phyloP scores from a whole-genome alignment of 2,797 vertebrate genomes.

The Rhinogobio ventralis region DNA sequence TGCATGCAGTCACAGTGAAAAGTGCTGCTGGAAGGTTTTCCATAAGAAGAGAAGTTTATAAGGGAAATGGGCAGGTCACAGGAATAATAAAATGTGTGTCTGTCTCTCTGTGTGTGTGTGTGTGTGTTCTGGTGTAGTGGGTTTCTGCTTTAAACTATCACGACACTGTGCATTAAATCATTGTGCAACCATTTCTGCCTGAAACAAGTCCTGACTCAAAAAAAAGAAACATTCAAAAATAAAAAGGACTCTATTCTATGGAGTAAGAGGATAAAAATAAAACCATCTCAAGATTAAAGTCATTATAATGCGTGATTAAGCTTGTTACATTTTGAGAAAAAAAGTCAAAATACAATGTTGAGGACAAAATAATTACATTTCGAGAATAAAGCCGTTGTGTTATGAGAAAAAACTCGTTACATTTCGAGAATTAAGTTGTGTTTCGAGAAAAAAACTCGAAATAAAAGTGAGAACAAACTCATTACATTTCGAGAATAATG shows the following conservation, averaged over 20 bases:
- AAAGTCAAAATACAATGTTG: no score
- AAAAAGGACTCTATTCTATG: neutral
- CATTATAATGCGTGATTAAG: no score
- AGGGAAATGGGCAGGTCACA: neutral
- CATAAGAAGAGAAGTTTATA: conserved; percentile 14
- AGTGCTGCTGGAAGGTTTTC: conserved; percentile 13
- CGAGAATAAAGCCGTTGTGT: no score
- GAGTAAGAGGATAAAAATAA: no score
- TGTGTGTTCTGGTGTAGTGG: neutral
- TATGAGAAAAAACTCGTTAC: no score
- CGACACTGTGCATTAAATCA: conserved; percentile 10
- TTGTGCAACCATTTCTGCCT: conserved; percentile 1
- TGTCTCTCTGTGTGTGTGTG: neutral
- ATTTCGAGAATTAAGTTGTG: no score
- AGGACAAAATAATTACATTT: no score
- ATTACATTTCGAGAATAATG: no score
- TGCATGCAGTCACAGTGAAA: conserved; percentile 10
- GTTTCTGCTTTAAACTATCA: conserved; percentile 7
- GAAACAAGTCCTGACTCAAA: neutral
- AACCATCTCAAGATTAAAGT: no score
- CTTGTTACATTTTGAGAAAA: no score
- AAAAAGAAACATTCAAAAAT: neutral
- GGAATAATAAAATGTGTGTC: conserved; percentile 22
- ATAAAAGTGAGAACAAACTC: no score
- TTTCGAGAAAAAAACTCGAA: no score